Conservation (phyloP, 2,113 vertebrate species). For the Gasterosteus nipponicus region DNA sequence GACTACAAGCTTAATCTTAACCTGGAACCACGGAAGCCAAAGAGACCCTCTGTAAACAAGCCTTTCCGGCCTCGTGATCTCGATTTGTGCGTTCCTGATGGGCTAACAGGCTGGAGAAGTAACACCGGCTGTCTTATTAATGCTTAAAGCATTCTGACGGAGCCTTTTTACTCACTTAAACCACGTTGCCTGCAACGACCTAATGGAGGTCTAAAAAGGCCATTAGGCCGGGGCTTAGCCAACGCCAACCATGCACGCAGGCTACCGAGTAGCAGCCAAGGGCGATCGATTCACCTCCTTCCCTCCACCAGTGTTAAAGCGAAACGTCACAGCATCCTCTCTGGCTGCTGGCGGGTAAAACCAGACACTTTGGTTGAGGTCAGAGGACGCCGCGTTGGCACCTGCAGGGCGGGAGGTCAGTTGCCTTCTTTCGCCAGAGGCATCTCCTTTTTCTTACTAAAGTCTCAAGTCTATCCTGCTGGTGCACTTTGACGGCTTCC, state of each 20-base stretch:
- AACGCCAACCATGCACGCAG: conserved; percentile 55
- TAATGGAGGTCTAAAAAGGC: conserved; percentile 79
- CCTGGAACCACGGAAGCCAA: neutral
- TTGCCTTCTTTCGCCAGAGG: conserved; percentile 4
- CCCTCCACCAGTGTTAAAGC: conserved; percentile 59
- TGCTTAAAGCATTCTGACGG: conserved; percentile 74
- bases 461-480: neutral
- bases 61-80: conserved; percentile 25
- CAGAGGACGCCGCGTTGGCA: conserved; percentile 14
- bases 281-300: conserved; percentile 70
- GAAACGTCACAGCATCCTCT: conserved; percentile 53
- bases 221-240: conserved; percentile 72
- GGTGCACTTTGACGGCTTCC: conserved; percentile 13
- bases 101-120: conserved; percentile 52
- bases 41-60: conserved; percentile 35
- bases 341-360: conserved; percentile 58
- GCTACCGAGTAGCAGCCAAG: conserved; percentile 59
- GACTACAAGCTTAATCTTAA: conserved; percentile 39
- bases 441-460: conserved; percentile 3
- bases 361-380: conserved; percentile 47
- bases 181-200: conserved; percentile 58
- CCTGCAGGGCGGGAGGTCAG: conserved; percentile 33
- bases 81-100: conserved; percentile 46
- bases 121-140: conserved; percentile 66
- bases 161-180: conserved; percentile 80